Conservation (phyloP, 2,888 invertebrate species). For the Pristionchus mayeri region DNA sequence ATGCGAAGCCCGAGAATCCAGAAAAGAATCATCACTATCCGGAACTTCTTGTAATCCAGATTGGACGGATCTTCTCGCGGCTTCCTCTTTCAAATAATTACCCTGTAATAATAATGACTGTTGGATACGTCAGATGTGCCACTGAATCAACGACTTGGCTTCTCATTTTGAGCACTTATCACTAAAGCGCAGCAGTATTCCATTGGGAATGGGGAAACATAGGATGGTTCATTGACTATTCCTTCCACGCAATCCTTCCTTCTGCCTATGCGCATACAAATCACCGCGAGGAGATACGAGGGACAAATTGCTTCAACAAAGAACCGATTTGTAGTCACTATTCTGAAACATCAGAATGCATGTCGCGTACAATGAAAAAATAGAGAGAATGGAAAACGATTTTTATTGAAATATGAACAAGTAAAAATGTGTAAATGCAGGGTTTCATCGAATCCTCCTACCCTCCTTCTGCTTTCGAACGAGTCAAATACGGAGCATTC, state of each 20-base stretch:
- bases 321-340: not conserved
- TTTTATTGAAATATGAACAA: not conserved
- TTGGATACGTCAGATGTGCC: too few species aligned
- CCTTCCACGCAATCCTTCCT: not conserved
- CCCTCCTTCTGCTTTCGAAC: conserved; percentile 68
- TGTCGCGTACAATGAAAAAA: too few species aligned
- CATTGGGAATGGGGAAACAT: not conserved
- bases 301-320: not conserved
- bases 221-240: not conserved
- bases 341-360: too few species aligned
- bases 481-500: conserved; percentile 54
- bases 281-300: not conserved
- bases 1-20: too few species aligned
- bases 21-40: too few species aligned
- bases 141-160: not conserved
- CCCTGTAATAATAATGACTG: too few species aligned
- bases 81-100: too few species aligned
- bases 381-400: not conserved
- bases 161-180: too few species aligned
- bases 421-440: conserved; percentile 41
- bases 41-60: too few species aligned
- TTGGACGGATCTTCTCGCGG: too few species aligned
- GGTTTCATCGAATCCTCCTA: conserved; percentile 63
- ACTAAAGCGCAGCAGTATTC: not conserved
- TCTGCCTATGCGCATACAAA: too few species aligned